These are phyloP conservation scores for Dermochelys coriacea DNA, from an alignment of 2,797 vertebrate species.

Conservation along the genomic window DNA sequence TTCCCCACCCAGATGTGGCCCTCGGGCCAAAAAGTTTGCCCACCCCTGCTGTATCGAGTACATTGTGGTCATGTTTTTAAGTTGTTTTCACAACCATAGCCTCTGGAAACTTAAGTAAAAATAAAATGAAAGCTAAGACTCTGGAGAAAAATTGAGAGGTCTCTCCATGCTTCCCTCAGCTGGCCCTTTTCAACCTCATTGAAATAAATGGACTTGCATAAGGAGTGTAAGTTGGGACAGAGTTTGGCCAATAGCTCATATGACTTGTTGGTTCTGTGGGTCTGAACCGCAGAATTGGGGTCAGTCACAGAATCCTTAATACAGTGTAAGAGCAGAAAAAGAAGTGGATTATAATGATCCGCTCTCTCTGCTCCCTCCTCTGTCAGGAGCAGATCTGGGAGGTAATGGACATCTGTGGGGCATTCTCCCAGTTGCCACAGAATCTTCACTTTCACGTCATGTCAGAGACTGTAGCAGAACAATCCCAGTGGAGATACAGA, in stretches of 20 bases:
- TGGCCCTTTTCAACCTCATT: neutral
- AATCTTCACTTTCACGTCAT: neutral
- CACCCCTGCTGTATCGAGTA: neutral
- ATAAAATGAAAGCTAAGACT: neutral
- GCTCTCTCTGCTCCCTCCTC: neutral
- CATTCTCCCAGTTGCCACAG: neutral
- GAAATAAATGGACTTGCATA: neutral
- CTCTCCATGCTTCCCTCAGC: neutral
- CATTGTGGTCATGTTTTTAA: neutral
- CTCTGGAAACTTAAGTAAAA: neutral
- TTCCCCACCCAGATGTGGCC: too few relatives aligned
- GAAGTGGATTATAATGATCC: neutral
- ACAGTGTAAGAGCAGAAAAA: neutral
- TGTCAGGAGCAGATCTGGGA: neutral
- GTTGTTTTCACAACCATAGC: neutral
- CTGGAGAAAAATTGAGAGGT: neutral
- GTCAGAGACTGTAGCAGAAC: neutral
- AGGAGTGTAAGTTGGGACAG: neutral
- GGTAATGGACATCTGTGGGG: neutral
- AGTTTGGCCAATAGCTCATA: rapidly evolving
- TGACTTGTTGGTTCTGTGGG: neutral
- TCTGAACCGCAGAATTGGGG: neutral
- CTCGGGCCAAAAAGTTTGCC: too few relatives aligned
- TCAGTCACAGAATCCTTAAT: neutral
- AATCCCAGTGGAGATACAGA: neutral